Evolutionary conservation across 1,140 invertebrate genomes (phyloP).

Genomic region (Goniozus legneri): DNA sequence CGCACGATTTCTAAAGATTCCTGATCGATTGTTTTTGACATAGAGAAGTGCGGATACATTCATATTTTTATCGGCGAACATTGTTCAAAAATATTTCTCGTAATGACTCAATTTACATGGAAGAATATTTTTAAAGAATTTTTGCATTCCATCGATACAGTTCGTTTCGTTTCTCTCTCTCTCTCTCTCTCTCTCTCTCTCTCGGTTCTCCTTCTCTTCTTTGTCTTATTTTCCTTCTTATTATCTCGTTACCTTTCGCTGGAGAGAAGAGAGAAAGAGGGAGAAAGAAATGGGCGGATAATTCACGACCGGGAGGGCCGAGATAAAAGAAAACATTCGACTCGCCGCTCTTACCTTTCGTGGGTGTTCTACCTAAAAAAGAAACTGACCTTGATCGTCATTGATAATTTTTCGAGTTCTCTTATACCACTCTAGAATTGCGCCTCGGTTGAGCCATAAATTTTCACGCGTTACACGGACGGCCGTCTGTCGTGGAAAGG

Average conservation of each 20-base stretch:
- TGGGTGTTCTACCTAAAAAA: not conserved
- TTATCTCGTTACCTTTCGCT: not conserved
- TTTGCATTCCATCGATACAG: too few relatives aligned
- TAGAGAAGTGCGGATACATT: too few relatives aligned
- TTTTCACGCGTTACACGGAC: too few relatives aligned
- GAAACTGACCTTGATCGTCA: not conserved
- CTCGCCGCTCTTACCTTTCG: not conserved
- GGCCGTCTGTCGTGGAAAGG: too few relatives aligned
- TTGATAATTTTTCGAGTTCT: not conserved
- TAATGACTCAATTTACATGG: too few relatives aligned
- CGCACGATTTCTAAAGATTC: too few relatives aligned
- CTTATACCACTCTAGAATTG: not conserved
- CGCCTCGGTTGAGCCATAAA: too few relatives aligned
- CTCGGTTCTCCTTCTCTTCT: not conserved
- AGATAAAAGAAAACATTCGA: not conserved
- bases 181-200: not conserved
- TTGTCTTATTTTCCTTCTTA: not conserved
- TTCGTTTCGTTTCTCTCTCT: not conserved
- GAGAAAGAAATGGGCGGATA: not conserved
- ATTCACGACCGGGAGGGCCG: not conserved
- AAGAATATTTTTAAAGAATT: too few relatives aligned
- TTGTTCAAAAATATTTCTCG: too few relatives aligned
- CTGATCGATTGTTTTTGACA: too few relatives aligned
- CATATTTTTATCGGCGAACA: too few relatives aligned
- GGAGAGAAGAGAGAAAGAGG: too few relatives aligned